phyloP scores from a whole-genome alignment of 2,113 vertebrate species.

The Protobothrops mucrosquamatus region DNA sequence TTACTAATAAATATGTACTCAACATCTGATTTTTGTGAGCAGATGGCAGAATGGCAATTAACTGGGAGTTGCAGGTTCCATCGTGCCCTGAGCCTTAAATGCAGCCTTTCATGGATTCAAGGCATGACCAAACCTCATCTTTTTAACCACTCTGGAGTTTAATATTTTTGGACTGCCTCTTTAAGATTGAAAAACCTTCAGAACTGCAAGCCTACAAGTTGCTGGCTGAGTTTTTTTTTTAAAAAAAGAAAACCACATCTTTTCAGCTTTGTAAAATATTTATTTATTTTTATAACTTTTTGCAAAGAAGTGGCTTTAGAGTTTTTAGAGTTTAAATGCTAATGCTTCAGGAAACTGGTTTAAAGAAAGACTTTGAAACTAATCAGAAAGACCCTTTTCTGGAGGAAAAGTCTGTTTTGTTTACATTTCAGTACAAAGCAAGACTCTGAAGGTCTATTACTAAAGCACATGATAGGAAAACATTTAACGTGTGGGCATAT shows the following conservation, averaged over 20 bases:
- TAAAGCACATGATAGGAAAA: neutral
- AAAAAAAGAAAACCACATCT: neutral
- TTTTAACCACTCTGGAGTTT: neutral
- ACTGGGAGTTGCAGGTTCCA: neutral
- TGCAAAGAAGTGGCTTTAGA: neutral
- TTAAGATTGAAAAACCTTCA: neutral
- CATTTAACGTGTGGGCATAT: neutral
- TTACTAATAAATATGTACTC: neutral
- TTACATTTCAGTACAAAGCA: neutral
- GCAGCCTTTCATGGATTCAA: neutral
- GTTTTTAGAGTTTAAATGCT: neutral
- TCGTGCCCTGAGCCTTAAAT: neutral
- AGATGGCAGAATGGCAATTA: neutral
- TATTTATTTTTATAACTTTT: neutral
- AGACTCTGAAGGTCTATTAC: neutral
- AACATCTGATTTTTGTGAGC: neutral
- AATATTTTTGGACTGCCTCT: neutral
- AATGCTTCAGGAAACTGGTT: neutral
- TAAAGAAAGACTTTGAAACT: neutral
- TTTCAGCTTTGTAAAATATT: neutral
- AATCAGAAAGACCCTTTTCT: neutral
- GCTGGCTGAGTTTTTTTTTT: neutral
- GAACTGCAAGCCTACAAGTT: neutral
- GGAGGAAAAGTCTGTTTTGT: neutral
- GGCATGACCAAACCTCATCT: neutral